These are phyloP conservation scores for Apodemia zela DNA, from an alignment of 2,888 invertebrate genomes.

Conservation along the genomic window DNA sequence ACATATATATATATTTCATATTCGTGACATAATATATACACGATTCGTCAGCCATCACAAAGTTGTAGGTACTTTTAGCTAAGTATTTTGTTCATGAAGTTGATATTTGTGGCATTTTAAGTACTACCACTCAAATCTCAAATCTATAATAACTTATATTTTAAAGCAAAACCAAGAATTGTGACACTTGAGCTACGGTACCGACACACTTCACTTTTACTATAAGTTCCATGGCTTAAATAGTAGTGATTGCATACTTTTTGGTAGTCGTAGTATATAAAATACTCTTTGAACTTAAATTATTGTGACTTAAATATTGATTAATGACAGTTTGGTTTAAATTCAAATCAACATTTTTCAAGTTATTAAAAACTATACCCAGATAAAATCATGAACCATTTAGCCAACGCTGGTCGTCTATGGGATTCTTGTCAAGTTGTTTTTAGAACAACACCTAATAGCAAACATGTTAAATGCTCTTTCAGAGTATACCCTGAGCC, in stretches of 20 bases:
- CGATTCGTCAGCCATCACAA: no score
- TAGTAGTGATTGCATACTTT: neutral
- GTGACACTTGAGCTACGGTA: no score
- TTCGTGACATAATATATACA: no score
- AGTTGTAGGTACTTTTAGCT: no score
- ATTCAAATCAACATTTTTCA: neutral
- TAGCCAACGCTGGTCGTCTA: constrained; percentile 52
- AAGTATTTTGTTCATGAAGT: no score
- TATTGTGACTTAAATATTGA: no score
- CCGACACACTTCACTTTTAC: no score
- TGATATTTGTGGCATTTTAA: no score
- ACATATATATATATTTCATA: no score
- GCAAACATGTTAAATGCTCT: constrained; percentile 37
- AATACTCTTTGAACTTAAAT: neutral
- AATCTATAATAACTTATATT: no score
- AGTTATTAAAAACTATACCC: neutral
- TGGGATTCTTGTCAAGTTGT: constrained; percentile 43
- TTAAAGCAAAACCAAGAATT: neutral
- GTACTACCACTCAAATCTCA: no score
- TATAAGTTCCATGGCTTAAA: neutral
- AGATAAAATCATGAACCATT: constrained; percentile 49
- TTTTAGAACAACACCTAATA: constrained; percentile 55
- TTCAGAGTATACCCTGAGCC: constrained; percentile 32
- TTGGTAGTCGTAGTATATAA: neutral
- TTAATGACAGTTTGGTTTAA: neutral